Evolutionary conservation across 2,113 vertebrate genomes (phyloP).

Genomic region (Coryphaenoides rupestris): DNA sequence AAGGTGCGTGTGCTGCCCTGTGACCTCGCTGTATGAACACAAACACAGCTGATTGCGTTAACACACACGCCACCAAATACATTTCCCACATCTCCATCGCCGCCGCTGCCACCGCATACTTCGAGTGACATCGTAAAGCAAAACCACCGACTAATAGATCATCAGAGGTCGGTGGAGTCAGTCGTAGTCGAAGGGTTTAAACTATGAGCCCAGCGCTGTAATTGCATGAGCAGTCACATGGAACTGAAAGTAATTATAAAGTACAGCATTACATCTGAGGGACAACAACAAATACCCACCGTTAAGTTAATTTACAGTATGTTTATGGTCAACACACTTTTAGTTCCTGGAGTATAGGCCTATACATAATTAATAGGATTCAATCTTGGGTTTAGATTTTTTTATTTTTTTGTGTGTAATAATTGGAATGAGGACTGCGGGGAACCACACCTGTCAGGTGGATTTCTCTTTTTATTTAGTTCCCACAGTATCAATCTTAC

Average conservation of each 20-base stretch:
- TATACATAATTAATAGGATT: no score
- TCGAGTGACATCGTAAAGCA: no score
- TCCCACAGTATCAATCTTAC: no score
- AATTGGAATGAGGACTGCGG: no score
- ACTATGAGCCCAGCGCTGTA: constrained; percentile 67
- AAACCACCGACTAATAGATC: constrained; percentile 9
- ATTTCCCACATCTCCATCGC: neutral
- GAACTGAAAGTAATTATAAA: constrained; percentile 92
- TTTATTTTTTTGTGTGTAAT: no score
- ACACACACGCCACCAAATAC: neutral
- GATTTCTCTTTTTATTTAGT: no score
- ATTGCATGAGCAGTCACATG: constrained; percentile 88
- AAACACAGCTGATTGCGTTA: neutral
- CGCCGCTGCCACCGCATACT: neutral
- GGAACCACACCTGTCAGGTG: no score
- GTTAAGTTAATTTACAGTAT: constrained; percentile 41
- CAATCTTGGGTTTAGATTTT: no score
- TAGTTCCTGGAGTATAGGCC: no score
- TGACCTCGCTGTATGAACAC: neutral
- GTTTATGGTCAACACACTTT: constrained; percentile 25
- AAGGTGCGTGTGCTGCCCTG: no score
- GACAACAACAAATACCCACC: constrained; percentile 73
- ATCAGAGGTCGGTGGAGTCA: neutral
- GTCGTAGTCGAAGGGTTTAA: constrained; percentile 23
- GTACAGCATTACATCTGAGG: constrained; percentile 83